Conservation (phyloP, 2,113 vertebrate species). For the Gadus macrocephalus region DNA sequence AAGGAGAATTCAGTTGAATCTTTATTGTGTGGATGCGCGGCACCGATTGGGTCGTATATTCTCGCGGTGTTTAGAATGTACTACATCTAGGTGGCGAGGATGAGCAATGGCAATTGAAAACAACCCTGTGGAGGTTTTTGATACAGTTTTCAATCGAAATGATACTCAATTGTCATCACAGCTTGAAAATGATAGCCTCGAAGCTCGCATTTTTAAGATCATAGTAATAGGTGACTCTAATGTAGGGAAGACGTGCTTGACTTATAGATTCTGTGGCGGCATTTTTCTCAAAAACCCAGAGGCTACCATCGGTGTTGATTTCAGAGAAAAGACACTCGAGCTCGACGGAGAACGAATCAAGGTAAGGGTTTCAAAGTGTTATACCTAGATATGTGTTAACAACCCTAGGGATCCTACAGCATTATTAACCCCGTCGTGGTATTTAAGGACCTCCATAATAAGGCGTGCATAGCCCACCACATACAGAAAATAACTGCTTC, state of each 20-base stretch:
- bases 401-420: too few species aligned
- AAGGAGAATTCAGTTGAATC: too few species aligned
- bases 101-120: conserved; percentile 71
- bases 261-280: conserved; percentile 71
- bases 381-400: too few species aligned
- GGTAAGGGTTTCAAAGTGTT: conserved; percentile 43
- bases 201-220: conserved; percentile 67
- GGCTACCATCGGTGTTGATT: conserved; percentile 75
- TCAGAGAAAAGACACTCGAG: conserved; percentile 67
- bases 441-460: too few species aligned
- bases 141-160: conserved; percentile 51
- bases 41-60: conserved; percentile 7
- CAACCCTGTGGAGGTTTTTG: conserved; percentile 51
- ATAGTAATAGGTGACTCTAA: conserved; percentile 75
- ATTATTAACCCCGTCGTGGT: too few species aligned
- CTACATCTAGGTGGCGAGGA: conserved; percentile 43
- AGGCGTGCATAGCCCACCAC: too few species aligned
- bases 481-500: too few species aligned
- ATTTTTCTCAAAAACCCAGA: conserved; percentile 71
- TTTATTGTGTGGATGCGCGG: too few species aligned
- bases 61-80: conserved; percentile 57
- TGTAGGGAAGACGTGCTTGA: conserved; percentile 73
- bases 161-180: conserved; percentile 45
- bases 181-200: conserved; percentile 34
- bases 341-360: conserved; percentile 70